Evolutionary conservation across 2,113 vertebrate genomes (phyloP).

Genomic region (Stigmatopora nigra): DNA sequence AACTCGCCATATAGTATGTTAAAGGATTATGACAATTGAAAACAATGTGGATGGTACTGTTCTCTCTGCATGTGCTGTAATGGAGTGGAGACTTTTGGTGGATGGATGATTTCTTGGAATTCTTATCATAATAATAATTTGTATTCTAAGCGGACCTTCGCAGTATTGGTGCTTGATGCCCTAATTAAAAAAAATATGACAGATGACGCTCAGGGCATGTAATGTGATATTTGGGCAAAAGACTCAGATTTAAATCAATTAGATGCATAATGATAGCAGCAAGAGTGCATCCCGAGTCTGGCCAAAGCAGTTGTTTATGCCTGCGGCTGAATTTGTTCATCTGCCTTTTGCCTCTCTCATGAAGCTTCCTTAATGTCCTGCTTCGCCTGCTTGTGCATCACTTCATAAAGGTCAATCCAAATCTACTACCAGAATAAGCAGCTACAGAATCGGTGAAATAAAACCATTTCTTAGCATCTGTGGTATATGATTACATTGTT

Average conservation of each 20-base stretch:
- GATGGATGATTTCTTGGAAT: no score
- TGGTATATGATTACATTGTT: slow-evolving; percentile 41
- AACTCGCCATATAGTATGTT: no score
- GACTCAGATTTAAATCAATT: background rate
- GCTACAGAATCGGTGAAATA: slow-evolving; percentile 38
- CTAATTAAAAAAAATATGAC: background rate
- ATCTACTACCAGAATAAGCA: slow-evolving; percentile 20
- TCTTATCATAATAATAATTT: no score
- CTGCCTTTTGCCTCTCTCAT: slow-evolving; percentile 30
- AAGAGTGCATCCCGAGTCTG: slow-evolving; percentile 10
- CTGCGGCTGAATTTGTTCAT: slow-evolving; percentile 32
- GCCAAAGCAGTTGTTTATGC: slow-evolving; percentile 48
- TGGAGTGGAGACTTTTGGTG: no score
- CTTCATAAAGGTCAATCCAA: slow-evolving; percentile 42
- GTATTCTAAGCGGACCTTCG: no score
- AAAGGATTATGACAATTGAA: no score
- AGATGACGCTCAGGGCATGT: background rate
- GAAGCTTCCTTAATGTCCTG: slow-evolving; percentile 36
- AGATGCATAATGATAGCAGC: background rate
- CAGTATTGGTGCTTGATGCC: no score
- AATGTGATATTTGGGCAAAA: background rate
- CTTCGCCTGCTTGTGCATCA: slow-evolving; percentile 34
- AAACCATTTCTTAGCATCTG: slow-evolving; percentile 29
- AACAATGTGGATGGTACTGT: no score
- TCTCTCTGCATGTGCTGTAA: no score